Evolutionary conservation across 1,140 invertebrate species (phyloP), one percentile per base, ranked within the genome.

Genomic region (Cherax quadricarinatus): DNA sequence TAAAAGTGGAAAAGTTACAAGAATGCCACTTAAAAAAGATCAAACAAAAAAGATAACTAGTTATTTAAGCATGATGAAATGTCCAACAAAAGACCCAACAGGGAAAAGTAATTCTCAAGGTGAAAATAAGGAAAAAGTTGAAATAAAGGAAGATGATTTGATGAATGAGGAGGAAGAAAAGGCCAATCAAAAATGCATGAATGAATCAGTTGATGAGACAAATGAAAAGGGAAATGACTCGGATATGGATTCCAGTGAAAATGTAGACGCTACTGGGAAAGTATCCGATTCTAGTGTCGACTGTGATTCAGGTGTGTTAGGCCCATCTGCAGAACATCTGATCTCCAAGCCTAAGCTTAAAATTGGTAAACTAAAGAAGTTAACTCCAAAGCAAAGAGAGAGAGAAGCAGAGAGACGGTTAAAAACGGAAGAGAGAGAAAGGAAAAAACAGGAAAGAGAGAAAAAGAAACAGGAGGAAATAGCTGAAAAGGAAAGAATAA

Each of bases 371-470:
- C 62, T 6, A 21, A 66, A 18, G 62, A 66, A 66, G 62, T 66
- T 66, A 21, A 66, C 62, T 66, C 62, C 62, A 21, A 66, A 66
- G 18, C 62, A 66, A 21, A 12, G 10, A n/a, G 57, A 75, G 41
- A 57, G 41, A 66, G 41, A 89, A 53, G 53, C 41, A 49, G 75
- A 86, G 57, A 89, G 80, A 30, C 21, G 10, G 57, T 21, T 49
- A 51, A 87, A 91, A 83, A 93, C 79, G 3, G 82, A 81, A 41
- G 82, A 73, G 51, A 88, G 81, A 93, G 70, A 93, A 60, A 91
- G 70, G 93, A 92, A 81, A 84, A 93, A 75, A 89, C 21, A n/a
- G 90, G 89, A 89, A 85, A 30, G 82, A 89, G 86, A 94, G 51
- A 86, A 83, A 90, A 79, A 88, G 84, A 88, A 93, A 82, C 86